Conservation (phyloP, 2,797 vertebrate species). For the Lepidocolaptes lacrymiger region DNA sequence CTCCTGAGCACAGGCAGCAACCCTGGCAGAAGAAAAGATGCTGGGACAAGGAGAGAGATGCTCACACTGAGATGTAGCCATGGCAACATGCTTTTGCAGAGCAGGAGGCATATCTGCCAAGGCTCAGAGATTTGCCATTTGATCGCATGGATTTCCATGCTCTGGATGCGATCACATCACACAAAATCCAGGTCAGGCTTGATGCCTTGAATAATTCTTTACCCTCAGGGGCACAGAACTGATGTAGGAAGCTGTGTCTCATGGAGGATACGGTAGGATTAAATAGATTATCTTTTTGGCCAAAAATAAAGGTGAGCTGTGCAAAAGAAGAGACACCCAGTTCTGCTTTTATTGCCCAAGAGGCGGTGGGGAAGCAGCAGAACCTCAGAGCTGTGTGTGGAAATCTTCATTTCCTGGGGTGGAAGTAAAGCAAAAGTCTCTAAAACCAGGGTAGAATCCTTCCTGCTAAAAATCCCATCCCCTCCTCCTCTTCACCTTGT, state of each 20-base stretch:
- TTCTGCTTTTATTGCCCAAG: neutral
- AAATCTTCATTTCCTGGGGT: neutral
- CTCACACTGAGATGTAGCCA: constrained; percentile 59
- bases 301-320: constrained; percentile 31
- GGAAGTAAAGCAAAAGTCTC: neutral
- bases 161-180: constrained; percentile 68
- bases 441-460: neutral
- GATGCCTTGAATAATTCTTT: constrained; percentile 61
- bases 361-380: neutral
- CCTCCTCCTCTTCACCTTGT: neutral
- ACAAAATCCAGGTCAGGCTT: constrained; percentile 69
- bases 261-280: constrained; percentile 32
- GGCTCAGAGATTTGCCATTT: constrained; percentile 61
- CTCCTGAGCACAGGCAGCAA: constrained; percentile 12
- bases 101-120: constrained; percentile 64
- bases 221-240: constrained; percentile 48
- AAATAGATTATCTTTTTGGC: constrained; percentile 35
- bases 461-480: neutral
- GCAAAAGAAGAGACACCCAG: constrained; percentile 4
- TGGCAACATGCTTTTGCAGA: constrained; percentile 70
- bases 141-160: constrained; percentile 54
- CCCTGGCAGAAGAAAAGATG: constrained; percentile 30
- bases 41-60: constrained; percentile 54
- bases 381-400: neutral
- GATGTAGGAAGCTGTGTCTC: constrained; percentile 23